Evolutionary conservation across 2,113 vertebrate species (phyloP), one percentile per base, ranked within the genome.

Genomic region (Heteronetta atricapilla): DNA sequence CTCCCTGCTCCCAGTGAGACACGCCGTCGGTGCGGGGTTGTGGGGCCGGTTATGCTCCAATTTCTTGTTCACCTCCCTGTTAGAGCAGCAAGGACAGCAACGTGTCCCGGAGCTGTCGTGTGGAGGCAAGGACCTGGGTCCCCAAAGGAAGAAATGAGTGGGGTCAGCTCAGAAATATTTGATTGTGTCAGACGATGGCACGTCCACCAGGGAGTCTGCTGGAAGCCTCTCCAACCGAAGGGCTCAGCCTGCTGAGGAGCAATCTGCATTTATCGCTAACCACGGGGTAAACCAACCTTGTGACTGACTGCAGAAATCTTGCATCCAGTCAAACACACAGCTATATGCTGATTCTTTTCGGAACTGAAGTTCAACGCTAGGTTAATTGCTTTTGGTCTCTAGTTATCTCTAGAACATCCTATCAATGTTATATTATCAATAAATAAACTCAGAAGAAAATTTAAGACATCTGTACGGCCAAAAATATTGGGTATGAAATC

Each of bases 61-160:
- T 67, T 76, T 68, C 62, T 74, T 11, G 8, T 69, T 69, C 34
- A 33, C n/a, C 55, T 58, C 29, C 56, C 21, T 2, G 4, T 34
- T 33, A 28, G 66, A 38, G 11, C 8, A 36, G 6, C 19, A 23
- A 20, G 34, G 13, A 8, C 22, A 22, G 46, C 6, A 28, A 11
- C 0, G 2, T 20, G 25, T 29, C 11, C 0, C 33, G 68, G 73
- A 84, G 60, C 23, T 26, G 0, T 60, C 12, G 2, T 0, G 0
- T 11, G 11, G 33, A 38, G 26, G 25, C 23, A 9, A 0, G 3
- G 3, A 13, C 21, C 36, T 21, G 68, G 36, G 55, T 58, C 88
- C 56, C 46, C 1, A 2, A 11, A 4, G 1, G 38, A 25, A 55
- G 50, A 0, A 2, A 18, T 19, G 55, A 3, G 16, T 19, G 7